A percentile compares a stretch with the other conserved stretches of the same genome.
Conservation (phyloP, 1,140 invertebrate genomes). For the Cydia strobilella region DNA sequence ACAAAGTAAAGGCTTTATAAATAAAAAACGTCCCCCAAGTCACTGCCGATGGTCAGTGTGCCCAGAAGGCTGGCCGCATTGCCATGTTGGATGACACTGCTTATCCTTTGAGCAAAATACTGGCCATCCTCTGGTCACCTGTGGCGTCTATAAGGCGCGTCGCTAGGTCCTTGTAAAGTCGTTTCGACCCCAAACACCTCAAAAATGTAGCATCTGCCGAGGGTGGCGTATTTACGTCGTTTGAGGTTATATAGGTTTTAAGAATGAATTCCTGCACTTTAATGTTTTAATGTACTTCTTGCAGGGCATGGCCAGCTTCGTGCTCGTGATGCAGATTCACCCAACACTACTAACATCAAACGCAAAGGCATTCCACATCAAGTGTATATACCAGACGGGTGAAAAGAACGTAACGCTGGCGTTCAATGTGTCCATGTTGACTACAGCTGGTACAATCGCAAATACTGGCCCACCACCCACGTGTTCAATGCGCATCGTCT, state of each 20-base stretch:
- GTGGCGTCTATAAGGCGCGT: too few relatives aligned
- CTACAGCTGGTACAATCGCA: conserved; percentile 96
- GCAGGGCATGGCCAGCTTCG: conserved; percentile 94
- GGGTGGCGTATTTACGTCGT: too few relatives aligned
- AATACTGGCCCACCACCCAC: conserved; percentile 96
- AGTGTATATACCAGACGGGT: conserved; percentile 96
- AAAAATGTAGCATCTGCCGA: too few relatives aligned
- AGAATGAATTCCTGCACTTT: neutral
- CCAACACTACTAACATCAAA: conserved; percentile 97
- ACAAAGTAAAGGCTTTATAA: too few relatives aligned
- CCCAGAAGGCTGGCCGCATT: too few relatives aligned
- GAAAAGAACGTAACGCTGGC: conserved; percentile 96
- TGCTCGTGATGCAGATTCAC: conserved; percentile 97
- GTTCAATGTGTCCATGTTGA: conserved; percentile 97
- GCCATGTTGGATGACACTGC: too few relatives aligned
- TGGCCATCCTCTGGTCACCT: too few relatives aligned
- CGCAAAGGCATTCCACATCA: conserved; percentile 96
- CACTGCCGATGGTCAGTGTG: too few relatives aligned
- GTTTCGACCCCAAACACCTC: too few relatives aligned
- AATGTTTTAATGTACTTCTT: conserved; percentile 37
- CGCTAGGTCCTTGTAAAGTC: too few relatives aligned
- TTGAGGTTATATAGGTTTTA: neutral
- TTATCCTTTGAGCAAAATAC: too few relatives aligned
- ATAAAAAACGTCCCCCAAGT: too few relatives aligned
- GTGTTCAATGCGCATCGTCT: conserved; percentile 95